These are phyloP conservation scores for Cordylochernes scorpioides DNA, from an alignment of 2,888 invertebrate genomes.

Conservation along the genomic window DNA sequence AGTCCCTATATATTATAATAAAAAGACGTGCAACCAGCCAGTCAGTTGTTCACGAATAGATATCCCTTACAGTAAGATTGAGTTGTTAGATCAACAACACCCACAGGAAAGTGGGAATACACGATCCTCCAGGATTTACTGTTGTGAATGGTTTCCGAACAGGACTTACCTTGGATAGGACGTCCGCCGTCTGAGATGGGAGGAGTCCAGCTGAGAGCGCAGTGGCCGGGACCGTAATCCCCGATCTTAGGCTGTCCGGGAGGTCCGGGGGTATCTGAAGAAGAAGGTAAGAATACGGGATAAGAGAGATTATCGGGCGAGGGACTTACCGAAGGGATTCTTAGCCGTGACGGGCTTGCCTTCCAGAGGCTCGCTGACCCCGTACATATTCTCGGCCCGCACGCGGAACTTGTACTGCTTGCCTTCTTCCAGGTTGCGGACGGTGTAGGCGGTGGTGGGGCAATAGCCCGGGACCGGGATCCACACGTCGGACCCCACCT, in stretches of 20 bases:
- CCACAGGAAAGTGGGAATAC: too few species aligned
- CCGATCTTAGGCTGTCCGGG: slow-evolving; percentile 55
- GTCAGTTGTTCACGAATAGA: too few species aligned
- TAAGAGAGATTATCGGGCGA: too few species aligned
- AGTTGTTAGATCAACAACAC: too few species aligned
- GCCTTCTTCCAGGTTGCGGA: slow-evolving; percentile 59
- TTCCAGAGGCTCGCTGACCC: slow-evolving; percentile 79
- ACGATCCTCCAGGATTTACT: too few species aligned
- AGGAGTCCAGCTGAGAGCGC: slow-evolving; percentile 63
- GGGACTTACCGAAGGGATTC: slow-evolving; percentile 45
- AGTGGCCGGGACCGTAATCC: slow-evolving; percentile 23
- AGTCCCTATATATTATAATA: too few species aligned
- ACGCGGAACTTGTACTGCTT: slow-evolving; percentile 92
- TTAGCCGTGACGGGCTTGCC: slow-evolving; percentile 72
- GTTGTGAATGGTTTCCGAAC: too few species aligned
- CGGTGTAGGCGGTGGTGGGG: slow-evolving; percentile 58
- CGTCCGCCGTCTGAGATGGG: slow-evolving; percentile 72
- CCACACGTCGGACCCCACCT: slow-evolving; percentile 74
- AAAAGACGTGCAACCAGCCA: too few species aligned
- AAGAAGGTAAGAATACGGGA: too few species aligned
- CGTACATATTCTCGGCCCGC: slow-evolving; percentile 92
- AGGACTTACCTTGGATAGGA: slow-evolving; percentile 56
- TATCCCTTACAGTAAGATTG: too few species aligned
- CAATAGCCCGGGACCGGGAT: slow-evolving; percentile 75
- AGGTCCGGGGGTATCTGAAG: slow-evolving; percentile 52